Conservation (phyloP, 2,113 vertebrate species). For the Peromyscus californicus region DNA sequence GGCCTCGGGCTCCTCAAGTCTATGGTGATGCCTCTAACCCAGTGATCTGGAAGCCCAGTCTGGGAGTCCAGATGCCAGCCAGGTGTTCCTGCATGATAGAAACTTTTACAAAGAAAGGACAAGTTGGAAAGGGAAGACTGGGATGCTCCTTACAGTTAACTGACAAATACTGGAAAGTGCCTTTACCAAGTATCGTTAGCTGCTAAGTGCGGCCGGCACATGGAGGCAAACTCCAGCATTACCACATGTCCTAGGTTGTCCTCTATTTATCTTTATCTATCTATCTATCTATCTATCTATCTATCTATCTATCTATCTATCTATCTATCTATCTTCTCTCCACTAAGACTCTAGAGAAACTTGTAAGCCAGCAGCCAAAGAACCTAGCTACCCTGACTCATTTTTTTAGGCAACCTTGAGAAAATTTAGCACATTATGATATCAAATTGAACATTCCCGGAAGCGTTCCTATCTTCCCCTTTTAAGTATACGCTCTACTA, state of each 20-base stretch:
- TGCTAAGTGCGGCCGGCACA: neutral
- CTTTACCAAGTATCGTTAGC: neutral
- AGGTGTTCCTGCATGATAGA: neutral
- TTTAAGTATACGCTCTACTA: neutral
- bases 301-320: too few species aligned
- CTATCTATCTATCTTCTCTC: neutral
- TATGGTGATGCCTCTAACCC: neutral
- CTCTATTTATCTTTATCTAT: neutral
- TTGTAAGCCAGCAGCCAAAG: neutral
- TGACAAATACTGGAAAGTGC: neutral
- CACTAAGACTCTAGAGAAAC: neutral
- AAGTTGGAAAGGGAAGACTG: neutral
- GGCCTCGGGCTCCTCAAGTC: neutral
- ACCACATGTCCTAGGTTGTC: neutral
- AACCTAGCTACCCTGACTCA: neutral
- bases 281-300: neutral
- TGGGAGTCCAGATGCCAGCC: neutral
- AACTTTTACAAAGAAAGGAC: slow-evolving; percentile 31
- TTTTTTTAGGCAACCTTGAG: neutral
- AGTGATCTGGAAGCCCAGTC: neutral
- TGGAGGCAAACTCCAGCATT: neutral
- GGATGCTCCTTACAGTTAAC: neutral
- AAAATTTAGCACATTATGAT: neutral
- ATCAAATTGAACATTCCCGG: neutral
- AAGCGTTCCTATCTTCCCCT: neutral